Conservation (phyloP, 1,140 invertebrate genomes). For the honey bee (Apis mellifera) region Amel_HAv3.1 CM009946.2:6510001-6510500, state of each 20-base stretch:
- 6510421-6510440: background rate
- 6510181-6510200: background rate
- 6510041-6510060: conserved; percentile 21
- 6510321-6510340: background rate
- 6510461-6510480: background rate
- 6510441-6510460: background rate
- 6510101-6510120: conserved; percentile 21
- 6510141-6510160: background rate
- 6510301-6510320: background rate
- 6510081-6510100: conserved; percentile 30
- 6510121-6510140: conserved; percentile 29
- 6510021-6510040: background rate
- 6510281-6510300: background rate
- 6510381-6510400: background rate
- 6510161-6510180: too few relatives aligned
- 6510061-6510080: background rate
- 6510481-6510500: too few relatives aligned
- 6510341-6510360: background rate
- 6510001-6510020: background rate
- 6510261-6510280: background rate
- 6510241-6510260: background rate
- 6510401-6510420: background rate
- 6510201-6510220: background rate
- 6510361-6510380: background rate
- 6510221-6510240: too few relatives aligned